A percentile compares a stretch with the other conserved stretches of the same genome.
phyloP scores from a whole-genome alignment of 2,797 vertebrate species.

The Adelosebastes latens region DNA sequence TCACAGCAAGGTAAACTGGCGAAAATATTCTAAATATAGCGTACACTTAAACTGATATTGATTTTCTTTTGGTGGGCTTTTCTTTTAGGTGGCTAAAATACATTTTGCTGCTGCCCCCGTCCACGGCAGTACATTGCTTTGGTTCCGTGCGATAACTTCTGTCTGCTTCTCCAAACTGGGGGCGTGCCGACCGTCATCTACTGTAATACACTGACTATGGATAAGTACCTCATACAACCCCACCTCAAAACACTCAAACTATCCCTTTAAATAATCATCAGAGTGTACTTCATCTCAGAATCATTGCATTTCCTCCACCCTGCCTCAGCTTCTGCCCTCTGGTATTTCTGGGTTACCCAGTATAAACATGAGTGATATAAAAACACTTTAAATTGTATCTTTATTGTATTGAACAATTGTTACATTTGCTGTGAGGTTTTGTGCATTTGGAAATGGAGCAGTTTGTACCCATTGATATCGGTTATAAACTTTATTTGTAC shows the following conservation, averaged over 20 bases:
- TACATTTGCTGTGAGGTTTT: neutral
- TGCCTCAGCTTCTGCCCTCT: neutral
- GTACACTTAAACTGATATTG: too few species aligned
- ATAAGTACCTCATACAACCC: too few species aligned
- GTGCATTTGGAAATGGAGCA: neutral
- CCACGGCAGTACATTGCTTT: too few species aligned
- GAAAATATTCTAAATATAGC: too few species aligned
- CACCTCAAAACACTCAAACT: too few species aligned
- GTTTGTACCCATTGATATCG: neutral
- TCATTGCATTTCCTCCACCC: neutral
- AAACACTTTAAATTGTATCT: neutral
- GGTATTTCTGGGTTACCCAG: neutral
- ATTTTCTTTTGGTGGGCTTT: too few species aligned
- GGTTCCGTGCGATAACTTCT: rapidly evolving
- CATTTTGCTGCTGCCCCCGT: rapidly evolving
- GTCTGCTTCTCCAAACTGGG: too few species aligned
- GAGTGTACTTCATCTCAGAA: neutral
- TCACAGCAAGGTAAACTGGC: too few species aligned
- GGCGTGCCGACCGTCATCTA: too few species aligned
- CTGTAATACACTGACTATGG: too few species aligned
- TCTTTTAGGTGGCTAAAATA: too few species aligned
- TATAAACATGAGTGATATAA: neutral
- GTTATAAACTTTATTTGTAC: neutral
- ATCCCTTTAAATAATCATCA: too few species aligned
- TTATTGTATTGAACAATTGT: neutral